phyloP scores from a whole-genome alignment of 1,140 invertebrate genomes.

The Homarus americanus region DNA sequence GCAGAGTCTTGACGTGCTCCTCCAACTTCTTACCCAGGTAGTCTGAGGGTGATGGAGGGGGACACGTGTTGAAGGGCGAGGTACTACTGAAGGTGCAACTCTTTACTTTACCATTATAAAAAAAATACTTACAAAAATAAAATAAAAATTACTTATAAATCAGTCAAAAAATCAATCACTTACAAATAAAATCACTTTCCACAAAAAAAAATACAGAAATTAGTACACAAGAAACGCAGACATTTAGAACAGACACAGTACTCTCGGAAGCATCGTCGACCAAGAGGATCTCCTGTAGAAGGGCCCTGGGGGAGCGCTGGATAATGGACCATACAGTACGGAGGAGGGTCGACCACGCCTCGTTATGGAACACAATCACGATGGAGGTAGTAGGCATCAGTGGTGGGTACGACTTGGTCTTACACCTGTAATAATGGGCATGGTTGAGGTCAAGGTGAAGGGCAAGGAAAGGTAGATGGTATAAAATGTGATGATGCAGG shows the following conservation, averaged over 20 bases:
- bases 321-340: constrained; percentile 98
- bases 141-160: too few relatives aligned
- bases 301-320: constrained; percentile 89
- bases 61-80: too few relatives aligned
- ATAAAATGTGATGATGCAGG: not conserved
- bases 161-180: too few relatives aligned
- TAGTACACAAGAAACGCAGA: too few relatives aligned
- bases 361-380: constrained; percentile 98
- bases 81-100: too few relatives aligned
- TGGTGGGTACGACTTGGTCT: constrained; percentile 86
- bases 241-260: constrained; percentile 80
- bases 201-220: too few relatives aligned
- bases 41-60: constrained; percentile 81
- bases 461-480: not conserved
- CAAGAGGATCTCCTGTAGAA: constrained; percentile 96
- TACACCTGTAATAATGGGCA: constrained; percentile 78
- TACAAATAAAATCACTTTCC: too few relatives aligned
- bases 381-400: constrained; percentile 93
- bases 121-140: too few relatives aligned
- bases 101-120: too few relatives aligned
- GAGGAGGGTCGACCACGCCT: constrained; percentile 97
- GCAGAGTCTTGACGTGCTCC: constrained; percentile 91
- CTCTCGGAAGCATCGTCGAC: constrained; percentile 97
- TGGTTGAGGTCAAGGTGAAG: not conserved
- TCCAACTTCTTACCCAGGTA: constrained; percentile 93